These are phyloP conservation scores for Leuctra nigra DNA, from an alignment of 2,888 invertebrate genomes.

Conservation along the genomic window DNA sequence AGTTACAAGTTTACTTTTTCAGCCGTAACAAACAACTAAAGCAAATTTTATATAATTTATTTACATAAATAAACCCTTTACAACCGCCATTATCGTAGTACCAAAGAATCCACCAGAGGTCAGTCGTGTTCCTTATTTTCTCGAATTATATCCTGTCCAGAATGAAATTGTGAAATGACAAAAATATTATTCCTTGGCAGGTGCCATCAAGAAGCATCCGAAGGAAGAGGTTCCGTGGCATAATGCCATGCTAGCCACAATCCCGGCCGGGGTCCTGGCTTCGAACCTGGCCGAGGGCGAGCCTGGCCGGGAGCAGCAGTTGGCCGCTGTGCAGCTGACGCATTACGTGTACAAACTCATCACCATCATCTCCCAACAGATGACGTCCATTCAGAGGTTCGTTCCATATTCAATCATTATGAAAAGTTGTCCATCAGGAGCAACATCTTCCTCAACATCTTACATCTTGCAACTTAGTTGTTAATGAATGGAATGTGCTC, in stretches of 20 bases:
- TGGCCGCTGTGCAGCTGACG: constrained; percentile 73
- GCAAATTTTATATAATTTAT: no score
- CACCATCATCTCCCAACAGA: constrained; percentile 82
- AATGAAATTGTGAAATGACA: no score
- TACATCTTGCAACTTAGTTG: no score
- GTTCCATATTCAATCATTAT: not conserved
- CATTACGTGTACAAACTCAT: constrained; percentile 82
- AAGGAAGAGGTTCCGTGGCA: constrained; percentile 42
- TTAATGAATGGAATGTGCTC: no score
- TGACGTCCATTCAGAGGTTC: constrained; percentile 78
- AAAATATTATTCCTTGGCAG: constrained; percentile 13
- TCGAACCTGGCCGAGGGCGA: constrained; percentile 39
- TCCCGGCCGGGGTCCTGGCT: constrained; percentile 39
- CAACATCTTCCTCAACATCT: no score
- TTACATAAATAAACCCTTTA: no score
- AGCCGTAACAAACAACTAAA: no score
- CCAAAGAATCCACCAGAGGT: no score
- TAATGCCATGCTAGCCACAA: constrained; percentile 45
- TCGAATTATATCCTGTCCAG: no score
- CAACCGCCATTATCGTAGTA: no score
- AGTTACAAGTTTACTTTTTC: no score
- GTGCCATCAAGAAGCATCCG: constrained; percentile 18
- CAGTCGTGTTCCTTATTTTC: no score
- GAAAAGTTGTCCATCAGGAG: not conserved
- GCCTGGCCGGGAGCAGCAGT: constrained; percentile 54